A percentile compares a stretch with the other conserved stretches of the same genome.
phyloP scores from a whole-genome alignment of 2,113 vertebrate genomes.

The Daphoenositta chrysoptera region DNA sequence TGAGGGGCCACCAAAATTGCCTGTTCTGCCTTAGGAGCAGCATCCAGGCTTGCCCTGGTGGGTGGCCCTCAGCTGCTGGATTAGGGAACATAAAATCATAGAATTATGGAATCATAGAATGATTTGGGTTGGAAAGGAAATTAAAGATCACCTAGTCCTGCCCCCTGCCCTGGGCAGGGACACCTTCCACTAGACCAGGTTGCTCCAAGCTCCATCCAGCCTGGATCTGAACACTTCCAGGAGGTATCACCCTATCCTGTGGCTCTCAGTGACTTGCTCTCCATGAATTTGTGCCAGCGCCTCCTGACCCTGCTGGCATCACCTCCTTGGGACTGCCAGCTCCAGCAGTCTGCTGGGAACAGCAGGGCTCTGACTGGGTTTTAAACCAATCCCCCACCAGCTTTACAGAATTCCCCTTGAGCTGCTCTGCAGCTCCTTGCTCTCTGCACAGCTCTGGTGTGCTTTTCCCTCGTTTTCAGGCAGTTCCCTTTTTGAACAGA shows the following conservation, averaged over 20 bases:
- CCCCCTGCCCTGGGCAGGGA: not conserved
- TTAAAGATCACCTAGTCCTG: not conserved
- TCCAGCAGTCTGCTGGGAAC: not conserved
- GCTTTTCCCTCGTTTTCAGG: not conserved
- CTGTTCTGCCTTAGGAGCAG: not conserved
- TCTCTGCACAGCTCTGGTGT: not conserved
- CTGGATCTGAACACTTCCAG: not conserved
- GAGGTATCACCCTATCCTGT: not conserved
- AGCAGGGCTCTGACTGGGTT: not conserved
- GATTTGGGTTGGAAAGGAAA: not conserved
- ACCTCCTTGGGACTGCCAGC: not conserved
- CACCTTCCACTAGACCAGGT: not conserved
- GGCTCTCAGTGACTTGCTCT: not conserved
- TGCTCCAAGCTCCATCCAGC: not conserved
- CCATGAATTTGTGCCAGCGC: not conserved
- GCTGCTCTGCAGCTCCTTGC: not conserved
- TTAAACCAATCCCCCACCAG: not conserved
- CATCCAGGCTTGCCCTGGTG: not conserved
- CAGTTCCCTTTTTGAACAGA: not conserved
- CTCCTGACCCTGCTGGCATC: not conserved
- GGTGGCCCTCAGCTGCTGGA: not conserved
- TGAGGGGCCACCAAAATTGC: not conserved
- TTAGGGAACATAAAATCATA: not conserved
- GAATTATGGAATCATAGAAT: not conserved
- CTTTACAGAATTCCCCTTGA: not conserved